phyloP scores from a whole-genome alignment of 2,888 invertebrate genomes.

The Ochlodes sylvanus region DNA sequence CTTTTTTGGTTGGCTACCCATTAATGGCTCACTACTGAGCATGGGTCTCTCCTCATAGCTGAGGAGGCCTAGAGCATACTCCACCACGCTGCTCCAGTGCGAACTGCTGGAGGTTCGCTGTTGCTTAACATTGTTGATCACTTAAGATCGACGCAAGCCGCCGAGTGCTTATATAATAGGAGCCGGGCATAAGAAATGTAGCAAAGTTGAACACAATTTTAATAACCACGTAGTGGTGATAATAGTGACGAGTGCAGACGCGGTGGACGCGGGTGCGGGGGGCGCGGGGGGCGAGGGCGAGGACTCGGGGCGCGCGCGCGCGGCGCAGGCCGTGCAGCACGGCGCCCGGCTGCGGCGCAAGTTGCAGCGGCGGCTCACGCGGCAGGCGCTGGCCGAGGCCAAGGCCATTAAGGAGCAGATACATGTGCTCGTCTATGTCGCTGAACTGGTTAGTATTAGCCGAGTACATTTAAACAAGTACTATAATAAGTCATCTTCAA shows the following conservation, averaged over 20 bases:
- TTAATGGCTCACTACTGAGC: too few species aligned
- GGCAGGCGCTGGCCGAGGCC: constrained; percentile 91
- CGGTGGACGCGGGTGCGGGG: constrained; percentile 49
- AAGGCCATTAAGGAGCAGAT: constrained; percentile 92
- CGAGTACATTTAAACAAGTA: too few species aligned
- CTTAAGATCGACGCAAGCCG: too few species aligned
- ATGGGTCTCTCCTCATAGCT: too few species aligned
- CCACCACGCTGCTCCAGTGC: too few species aligned
- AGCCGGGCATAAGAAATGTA: too few species aligned
- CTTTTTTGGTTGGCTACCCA: too few species aligned
- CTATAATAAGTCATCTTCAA: too few species aligned
- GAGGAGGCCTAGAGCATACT: too few species aligned
- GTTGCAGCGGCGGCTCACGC: constrained; percentile 90
- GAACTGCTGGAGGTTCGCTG: too few species aligned
- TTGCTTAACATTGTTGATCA: too few species aligned
- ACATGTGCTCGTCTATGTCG: constrained; percentile 90
- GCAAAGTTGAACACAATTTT: background rate
- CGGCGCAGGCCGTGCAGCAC: constrained; percentile 91
- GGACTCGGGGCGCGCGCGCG: constrained; percentile 78
- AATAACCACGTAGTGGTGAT: constrained; percentile 64
- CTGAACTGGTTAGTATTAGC: constrained; percentile 87
- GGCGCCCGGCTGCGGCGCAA: constrained; percentile 91
- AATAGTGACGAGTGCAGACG: constrained; percentile 74
- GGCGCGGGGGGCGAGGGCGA: constrained; percentile 51
- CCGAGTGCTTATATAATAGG: too few species aligned